These are phyloP conservation scores for Noctua janthe DNA, from an alignment of 2,888 invertebrate species.

Conservation along the genomic window DNA sequence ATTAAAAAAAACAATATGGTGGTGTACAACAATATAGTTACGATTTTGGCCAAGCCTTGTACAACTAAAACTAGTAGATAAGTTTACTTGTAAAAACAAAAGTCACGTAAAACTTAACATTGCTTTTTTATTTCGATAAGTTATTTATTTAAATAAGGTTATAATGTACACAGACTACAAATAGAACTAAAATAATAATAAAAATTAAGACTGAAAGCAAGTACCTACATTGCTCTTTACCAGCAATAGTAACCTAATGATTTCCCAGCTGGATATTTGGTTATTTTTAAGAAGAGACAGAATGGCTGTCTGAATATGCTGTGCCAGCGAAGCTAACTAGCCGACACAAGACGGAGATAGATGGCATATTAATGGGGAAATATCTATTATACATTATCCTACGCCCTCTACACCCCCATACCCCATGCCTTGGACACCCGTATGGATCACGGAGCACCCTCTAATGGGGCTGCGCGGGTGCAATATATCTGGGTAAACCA, in stretches of 20 bases:
- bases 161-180: too few relatives aligned
- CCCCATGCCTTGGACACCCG: slow-evolving; percentile 50
- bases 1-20: neutral
- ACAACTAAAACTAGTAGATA: neutral
- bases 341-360: slow-evolving; percentile 52
- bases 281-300: neutral
- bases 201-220: too few relatives aligned
- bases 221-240: too few relatives aligned
- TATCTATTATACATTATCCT: slow-evolving; percentile 66
- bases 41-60: neutral
- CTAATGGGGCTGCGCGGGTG: slow-evolving; percentile 44
- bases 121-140: neutral
- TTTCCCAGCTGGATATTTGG: neutral
- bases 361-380: slow-evolving; percentile 65
- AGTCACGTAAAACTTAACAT: neutral
- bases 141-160: too few relatives aligned
- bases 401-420: neutral
- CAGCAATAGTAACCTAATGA: neutral
- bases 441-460: slow-evolving; percentile 55
- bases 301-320: neutral
- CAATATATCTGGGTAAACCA: slow-evolving; percentile 55
- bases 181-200: too few relatives aligned
- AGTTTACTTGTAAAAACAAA: neutral
- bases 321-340: slow-evolving; percentile 26
- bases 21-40: neutral